Conservation (phyloP, 2,113 vertebrate species). For the Chionis minor region DNA sequence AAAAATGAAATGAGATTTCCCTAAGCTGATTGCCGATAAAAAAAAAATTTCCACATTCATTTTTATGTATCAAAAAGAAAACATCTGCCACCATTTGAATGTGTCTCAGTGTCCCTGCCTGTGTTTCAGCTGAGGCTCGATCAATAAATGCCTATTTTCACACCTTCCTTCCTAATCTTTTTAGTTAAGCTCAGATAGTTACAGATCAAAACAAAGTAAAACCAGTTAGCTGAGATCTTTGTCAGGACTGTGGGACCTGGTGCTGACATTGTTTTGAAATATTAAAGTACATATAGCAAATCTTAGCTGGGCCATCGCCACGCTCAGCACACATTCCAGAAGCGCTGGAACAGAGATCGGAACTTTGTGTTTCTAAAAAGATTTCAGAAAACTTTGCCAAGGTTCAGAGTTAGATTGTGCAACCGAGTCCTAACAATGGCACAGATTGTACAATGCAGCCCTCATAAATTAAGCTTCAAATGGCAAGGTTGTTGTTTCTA, state of each 20-base stretch:
- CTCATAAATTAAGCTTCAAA: background rate
- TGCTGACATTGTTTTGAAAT: background rate
- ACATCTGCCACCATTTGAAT: constrained; percentile 43
- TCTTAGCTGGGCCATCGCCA: background rate
- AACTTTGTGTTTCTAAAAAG: background rate
- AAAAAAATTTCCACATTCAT: constrained; percentile 16
- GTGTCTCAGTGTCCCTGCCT: background rate
- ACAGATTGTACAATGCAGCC: background rate
- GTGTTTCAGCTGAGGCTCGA: background rate
- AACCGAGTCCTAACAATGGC: background rate
- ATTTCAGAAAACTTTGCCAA: background rate
- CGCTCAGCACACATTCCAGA: background rate
- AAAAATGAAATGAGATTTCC: constrained; percentile 56
- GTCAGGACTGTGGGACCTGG: fast-evolving
- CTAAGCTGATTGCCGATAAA: background rate
- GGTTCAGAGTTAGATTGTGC: background rate
- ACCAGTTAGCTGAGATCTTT: background rate
- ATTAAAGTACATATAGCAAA: background rate
- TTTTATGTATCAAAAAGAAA: constrained; percentile 27
- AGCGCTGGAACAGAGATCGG: background rate
- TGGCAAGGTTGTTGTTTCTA: background rate
- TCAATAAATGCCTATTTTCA: background rate
- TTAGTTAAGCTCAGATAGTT: background rate
- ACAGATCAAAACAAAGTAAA: background rate
- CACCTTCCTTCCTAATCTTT: background rate